Evolutionary conservation across 1,140 invertebrate species (phyloP).

Genomic region (Potamilus streckersoni): DNA sequence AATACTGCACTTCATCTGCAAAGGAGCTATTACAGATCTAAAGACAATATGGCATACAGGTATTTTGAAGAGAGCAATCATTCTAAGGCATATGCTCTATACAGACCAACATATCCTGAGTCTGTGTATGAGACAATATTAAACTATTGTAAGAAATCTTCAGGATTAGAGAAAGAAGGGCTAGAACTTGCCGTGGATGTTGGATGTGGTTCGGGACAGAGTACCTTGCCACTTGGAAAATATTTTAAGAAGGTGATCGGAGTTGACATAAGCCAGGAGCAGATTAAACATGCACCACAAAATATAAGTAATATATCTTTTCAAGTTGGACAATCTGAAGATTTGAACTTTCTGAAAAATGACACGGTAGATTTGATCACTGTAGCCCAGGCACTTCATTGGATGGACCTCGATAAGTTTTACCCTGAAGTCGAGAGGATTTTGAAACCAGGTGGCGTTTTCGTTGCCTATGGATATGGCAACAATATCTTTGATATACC

Average conservation of each 20-base stretch:
- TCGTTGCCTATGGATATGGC: slow-evolving; percentile 63
- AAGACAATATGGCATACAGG: no score
- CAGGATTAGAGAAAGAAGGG: slow-evolving; percentile 19
- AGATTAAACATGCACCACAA: slow-evolving; percentile 11
- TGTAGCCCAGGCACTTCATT: slow-evolving; percentile 65
- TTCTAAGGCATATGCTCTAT: slow-evolving; percentile 59
- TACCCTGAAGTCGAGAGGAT: slow-evolving; percentile 66
- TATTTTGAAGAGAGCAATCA: slow-evolving; percentile 50
- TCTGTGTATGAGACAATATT: slow-evolving; percentile 55
- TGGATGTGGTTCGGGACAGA: slow-evolving; percentile 72
- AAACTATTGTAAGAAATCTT: slow-evolving; percentile 52
- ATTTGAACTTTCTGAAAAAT: slow-evolving; percentile 48
- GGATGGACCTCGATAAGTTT: slow-evolving; percentile 69
- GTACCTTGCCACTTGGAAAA: slow-evolving; percentile 62
- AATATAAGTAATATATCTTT: slow-evolving; percentile 22
- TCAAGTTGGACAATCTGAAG: slow-evolving; percentile 61
- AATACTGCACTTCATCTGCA: no score
- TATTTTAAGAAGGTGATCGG: slow-evolving; percentile 58
- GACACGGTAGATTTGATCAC: slow-evolving; percentile 66
- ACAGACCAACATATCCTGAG: slow-evolving; percentile 58
- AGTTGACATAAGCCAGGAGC: slow-evolving; percentile 29
- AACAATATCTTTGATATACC: slow-evolving; percentile 18
- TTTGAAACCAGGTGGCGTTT: slow-evolving; percentile 62
- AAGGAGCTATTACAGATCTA: no score
- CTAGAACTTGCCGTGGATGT: slow-evolving; percentile 62